phyloP scores from a whole-genome alignment of 2,888 invertebrate genomes.

The Himalopsyche tibetana region DNA sequence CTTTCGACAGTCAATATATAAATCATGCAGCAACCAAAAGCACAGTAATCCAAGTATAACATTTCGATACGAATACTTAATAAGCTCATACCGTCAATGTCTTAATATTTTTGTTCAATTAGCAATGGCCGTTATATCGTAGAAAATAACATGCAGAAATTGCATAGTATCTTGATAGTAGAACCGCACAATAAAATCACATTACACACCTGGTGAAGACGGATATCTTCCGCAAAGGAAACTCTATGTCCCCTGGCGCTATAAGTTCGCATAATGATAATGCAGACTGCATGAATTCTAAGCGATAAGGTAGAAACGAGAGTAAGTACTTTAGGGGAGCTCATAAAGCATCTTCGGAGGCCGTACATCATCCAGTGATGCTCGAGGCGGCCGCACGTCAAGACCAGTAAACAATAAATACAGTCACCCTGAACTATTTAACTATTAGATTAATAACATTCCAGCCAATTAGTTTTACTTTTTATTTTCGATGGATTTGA shows the following conservation, averaged over 20 bases:
- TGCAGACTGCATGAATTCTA: background rate
- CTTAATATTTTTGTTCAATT: too few species aligned
- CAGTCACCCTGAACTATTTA: background rate
- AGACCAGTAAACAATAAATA: conserved; percentile 4
- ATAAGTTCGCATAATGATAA: background rate
- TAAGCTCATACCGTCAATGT: too few species aligned
- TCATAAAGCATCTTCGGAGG: conserved; percentile 43
- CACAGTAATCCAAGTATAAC: too few species aligned
- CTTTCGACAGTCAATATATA: too few species aligned
- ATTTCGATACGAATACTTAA: too few species aligned
- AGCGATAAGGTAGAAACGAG: conserved; percentile 28
- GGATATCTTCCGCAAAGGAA: conserved; percentile 11
- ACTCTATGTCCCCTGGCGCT: conserved; percentile 4
- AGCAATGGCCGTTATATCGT: too few species aligned
- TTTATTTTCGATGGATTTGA: too few species aligned
- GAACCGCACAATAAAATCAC: background rate
- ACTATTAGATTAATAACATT: too few species aligned
- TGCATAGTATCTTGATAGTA: background rate
- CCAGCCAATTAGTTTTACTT: too few species aligned
- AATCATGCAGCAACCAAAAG: too few species aligned
- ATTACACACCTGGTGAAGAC: conserved; percentile 1
- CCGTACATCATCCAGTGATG: conserved; percentile 36
- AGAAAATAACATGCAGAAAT: background rate
- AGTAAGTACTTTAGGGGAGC: background rate
- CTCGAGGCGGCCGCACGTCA: conserved; percentile 18